Base-by-base conservation (phyloP, 37 sponge, comb jelly and placozoan genomes). In the Eunapius fragilis region DNA sequence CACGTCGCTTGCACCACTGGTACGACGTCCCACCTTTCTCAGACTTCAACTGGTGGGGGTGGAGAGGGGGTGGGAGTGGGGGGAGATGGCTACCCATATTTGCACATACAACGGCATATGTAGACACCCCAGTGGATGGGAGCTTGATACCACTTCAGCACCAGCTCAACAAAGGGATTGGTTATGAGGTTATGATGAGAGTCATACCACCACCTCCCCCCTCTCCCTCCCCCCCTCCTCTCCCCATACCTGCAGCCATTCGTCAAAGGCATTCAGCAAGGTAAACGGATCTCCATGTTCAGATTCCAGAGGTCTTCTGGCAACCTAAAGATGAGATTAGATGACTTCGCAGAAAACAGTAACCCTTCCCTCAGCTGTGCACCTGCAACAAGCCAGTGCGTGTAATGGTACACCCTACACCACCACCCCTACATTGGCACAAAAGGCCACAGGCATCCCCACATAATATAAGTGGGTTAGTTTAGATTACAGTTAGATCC, bases 251-350 rank as follows among this genome's bases (percentile, higher is more conserved):
- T 95, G 86, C 25, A 95, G 68, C 98, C 98, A 97, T 37, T 91
- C 93, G 71, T 97, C 91, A 89, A 84, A 97, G 6, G 96, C 89
- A 78, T 95, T 97, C 68, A 97, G 72, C 34, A 97, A 80, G 4
- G 95, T 97, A 49, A 93, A 93, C 0, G 93, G 88, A 72, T 97
- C 98, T 0, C 98, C 98, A 67, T 95, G 92, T 28, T 94, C 92
- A 13, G 97, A 97, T 75, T 97, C 97, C 74, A 97, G 86, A 0
- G 88, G 77, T 76, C 92, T 71, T 33, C 96, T 77, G 25, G 85
- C 88, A 31, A 78, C 68, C 92, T 94, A 76, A 25, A 75, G 25
- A 0, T 31, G 70, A 71, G 38, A 45, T 45, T 45, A 45, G 7
- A 13, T 71, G n/a, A n/a, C 26, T 13, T 13, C 10, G 11, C 11